These are phyloP conservation scores for Eilema caniola DNA, from an alignment of 2,888 invertebrate genomes.

Conservation along the genomic window DNA sequence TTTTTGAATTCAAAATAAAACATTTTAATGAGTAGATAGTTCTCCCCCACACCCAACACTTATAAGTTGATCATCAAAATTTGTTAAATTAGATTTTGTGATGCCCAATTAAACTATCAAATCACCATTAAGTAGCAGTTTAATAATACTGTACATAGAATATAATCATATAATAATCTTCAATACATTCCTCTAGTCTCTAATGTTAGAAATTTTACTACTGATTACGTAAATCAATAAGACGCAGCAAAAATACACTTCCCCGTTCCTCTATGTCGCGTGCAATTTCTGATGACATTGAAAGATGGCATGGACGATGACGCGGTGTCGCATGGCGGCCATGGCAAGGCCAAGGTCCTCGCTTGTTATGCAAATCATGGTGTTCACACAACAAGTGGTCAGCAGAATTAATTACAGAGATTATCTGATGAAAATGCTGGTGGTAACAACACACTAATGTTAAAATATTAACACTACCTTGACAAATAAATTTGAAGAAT, in stretches of 20 bases:
- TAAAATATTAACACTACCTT: background rate
- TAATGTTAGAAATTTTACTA: too few species aligned
- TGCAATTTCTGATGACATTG: slow-evolving; percentile 46
- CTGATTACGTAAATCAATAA: slow-evolving; percentile 8
- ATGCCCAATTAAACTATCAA: background rate
- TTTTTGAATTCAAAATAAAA: too few species aligned
- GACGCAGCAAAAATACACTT: slow-evolving; percentile 18
- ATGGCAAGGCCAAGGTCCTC: slow-evolving; percentile 69
- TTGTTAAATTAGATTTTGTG: too few species aligned
- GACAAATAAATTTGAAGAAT: background rate
- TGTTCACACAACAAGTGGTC: slow-evolving; percentile 53
- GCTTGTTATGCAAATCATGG: slow-evolving; percentile 70
- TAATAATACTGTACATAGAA: slow-evolving; percentile 24
- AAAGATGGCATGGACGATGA: slow-evolving; percentile 43
- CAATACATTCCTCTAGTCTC: too few species aligned
- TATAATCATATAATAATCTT: background rate
- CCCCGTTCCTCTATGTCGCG: slow-evolving; percentile 28
- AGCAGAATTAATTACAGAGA: slow-evolving; percentile 27
- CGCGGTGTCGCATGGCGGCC: slow-evolving; percentile 43
- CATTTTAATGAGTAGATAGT: too few species aligned
- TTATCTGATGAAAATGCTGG: slow-evolving; percentile 9
- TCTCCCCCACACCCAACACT: too few species aligned
- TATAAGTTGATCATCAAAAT: too few species aligned
- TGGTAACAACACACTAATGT: background rate
- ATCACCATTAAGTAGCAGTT: background rate